These are phyloP conservation scores for Tenthredo notha DNA, from an alignment of 2,888 invertebrate species.

Conservation along the genomic window DNA sequence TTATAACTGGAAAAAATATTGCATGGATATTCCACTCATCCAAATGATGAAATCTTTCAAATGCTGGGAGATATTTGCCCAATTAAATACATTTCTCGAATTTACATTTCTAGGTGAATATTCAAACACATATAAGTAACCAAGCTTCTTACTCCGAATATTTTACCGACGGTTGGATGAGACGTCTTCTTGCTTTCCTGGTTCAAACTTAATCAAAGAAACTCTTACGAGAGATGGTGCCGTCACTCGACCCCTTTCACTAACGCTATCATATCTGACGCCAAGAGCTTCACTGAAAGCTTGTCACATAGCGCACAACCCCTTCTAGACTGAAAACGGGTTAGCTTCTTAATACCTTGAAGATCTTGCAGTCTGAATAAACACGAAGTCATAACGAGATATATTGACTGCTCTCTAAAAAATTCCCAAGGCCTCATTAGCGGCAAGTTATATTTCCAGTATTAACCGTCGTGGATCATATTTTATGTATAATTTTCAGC, in stretches of 20 bases:
- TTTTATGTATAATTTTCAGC: neutral
- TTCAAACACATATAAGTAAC: neutral
- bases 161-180: neutral
- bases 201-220: slow-evolving; percentile 33
- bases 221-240: neutral
- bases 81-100: neutral
- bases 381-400: neutral
- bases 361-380: slow-evolving; percentile 7
- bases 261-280: slow-evolving; percentile 19
- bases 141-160: neutral
- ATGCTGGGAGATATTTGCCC: neutral
- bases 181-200: neutral
- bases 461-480: neutral
- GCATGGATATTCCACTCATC: neutral
- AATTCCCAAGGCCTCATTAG: neutral
- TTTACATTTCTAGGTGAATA: neutral
- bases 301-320: neutral
- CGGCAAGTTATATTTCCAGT: neutral
- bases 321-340: slow-evolving; percentile 5
- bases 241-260: slow-evolving; percentile 27
- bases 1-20: slow-evolving; percentile 12
- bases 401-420: neutral
- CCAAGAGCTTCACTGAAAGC: slow-evolving; percentile 15
- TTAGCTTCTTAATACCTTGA: slow-evolving; percentile 15
- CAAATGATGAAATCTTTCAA: neutral